These are phyloP conservation scores for Panthera uncia DNA, from an alignment of 2,113 vertebrate species.

Conservation along the genomic window DNA sequence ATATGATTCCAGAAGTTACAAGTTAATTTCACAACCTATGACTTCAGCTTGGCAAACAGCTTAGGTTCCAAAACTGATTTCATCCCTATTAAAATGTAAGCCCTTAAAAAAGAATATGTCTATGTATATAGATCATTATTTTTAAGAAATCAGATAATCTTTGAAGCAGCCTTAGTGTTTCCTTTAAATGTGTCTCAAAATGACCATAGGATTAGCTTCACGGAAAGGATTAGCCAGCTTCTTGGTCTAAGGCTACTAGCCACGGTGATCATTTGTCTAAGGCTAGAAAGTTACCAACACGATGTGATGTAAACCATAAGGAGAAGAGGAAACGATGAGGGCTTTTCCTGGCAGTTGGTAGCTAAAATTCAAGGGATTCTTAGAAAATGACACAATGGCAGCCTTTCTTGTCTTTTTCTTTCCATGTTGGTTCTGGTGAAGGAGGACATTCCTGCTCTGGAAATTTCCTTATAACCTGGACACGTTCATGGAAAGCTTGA, in stretches of 20 bases:
- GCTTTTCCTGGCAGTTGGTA: constrained; percentile 91
- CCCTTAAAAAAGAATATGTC: constrained; percentile 84
- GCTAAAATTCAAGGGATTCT: constrained; percentile 88
- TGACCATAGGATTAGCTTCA: constrained; percentile 82
- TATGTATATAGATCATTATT: constrained; percentile 37
- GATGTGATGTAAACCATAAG: constrained; percentile 90
- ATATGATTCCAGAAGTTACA: constrained; percentile 89
- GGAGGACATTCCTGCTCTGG: constrained; percentile 99
- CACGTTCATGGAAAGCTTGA: constrained; percentile 98
- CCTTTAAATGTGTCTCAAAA: constrained; percentile 84
- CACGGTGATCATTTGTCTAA: constrained; percentile 90
- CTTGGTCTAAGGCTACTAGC: constrained; percentile 88
- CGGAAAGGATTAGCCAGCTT: constrained; percentile 84
- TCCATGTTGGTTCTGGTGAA: constrained; percentile 96
- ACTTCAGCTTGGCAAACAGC: constrained; percentile 89
- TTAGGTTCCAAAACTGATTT: constrained; percentile 88
- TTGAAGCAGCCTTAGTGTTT: constrained; percentile 97
- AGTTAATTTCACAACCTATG: constrained; percentile 88
- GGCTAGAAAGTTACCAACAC: constrained; percentile 92
- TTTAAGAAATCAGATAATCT: constrained; percentile 86
- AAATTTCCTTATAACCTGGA: constrained; percentile 99
- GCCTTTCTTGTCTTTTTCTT: constrained; percentile 99
- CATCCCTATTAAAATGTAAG: constrained; percentile 92
- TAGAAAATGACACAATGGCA: constrained; percentile 98
- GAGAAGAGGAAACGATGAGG: constrained; percentile 74